These are phyloP conservation scores for Pseudotriccus pelzelni DNA, from an alignment of 2,797 vertebrate species.

Conservation along the genomic window DNA sequence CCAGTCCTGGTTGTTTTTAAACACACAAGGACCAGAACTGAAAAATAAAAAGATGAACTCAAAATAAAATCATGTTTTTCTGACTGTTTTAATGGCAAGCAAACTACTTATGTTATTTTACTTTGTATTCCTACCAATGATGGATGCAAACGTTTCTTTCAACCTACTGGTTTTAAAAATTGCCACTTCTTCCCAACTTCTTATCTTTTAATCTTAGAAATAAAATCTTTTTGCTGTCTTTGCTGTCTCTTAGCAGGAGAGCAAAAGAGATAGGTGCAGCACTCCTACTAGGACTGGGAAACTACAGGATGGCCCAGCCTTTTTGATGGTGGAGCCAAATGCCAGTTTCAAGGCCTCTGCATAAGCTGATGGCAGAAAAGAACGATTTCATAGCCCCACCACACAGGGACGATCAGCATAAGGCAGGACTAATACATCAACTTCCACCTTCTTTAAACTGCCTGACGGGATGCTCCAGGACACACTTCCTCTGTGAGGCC, in stretches of 20 bases:
- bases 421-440: not conserved
- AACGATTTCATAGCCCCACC: not conserved
- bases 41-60: not conserved
- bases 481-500: not conserved
- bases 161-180: not conserved
- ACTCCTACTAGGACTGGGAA: not conserved
- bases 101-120: not conserved
- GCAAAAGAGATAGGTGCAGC: not conserved
- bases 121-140: not conserved
- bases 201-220: not conserved
- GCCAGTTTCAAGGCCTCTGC: not conserved
- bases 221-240: not conserved
- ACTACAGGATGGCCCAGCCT: not conserved
- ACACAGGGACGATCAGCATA: fast-evolving
- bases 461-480: not conserved
- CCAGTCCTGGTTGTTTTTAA: not conserved
- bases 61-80: not conserved
- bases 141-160: not conserved
- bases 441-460: not conserved
- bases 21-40: not conserved
- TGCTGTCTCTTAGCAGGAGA: not conserved
- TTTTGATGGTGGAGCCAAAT: not conserved
- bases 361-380: not conserved
- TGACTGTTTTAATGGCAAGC: not conserved
- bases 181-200: not conserved